Evolutionary conservation across 2,113 vertebrate genomes (phyloP).

Genomic region (Raja brachyura): DNA sequence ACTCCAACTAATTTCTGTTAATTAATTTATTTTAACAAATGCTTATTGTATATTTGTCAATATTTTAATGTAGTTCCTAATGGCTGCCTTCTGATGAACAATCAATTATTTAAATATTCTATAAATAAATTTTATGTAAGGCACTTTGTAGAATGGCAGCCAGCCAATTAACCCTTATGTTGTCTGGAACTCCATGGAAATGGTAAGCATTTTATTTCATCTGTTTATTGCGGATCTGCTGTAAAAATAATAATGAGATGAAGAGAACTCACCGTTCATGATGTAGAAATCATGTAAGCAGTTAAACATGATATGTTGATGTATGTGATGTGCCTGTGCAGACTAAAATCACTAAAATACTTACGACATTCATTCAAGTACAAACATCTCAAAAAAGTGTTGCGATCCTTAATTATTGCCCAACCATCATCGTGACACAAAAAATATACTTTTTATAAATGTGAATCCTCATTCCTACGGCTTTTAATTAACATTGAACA

Average conservation of each 20-base stretch:
- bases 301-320: background rate
- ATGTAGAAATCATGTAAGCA: background rate
- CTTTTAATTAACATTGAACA: background rate
- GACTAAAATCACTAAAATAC: no score
- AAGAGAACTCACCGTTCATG: background rate
- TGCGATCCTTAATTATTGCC: background rate
- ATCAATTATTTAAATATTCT: constrained; percentile 19
- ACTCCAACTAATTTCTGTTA: background rate
- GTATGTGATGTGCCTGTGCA: no score
- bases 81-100: background rate
- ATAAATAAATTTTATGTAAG: background rate
- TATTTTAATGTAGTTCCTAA: background rate
- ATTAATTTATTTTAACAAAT: constrained; percentile 3
- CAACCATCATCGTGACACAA: background rate
- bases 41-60: background rate
- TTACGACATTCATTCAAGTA: background rate
- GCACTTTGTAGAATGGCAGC: background rate
- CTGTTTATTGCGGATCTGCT: background rate
- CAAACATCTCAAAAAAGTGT: background rate
- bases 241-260: background rate
- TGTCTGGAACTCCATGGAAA: background rate
- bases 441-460: background rate
- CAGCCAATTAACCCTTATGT: background rate
- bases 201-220: background rate
- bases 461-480: background rate